These are phyloP conservation scores for Bufo gargarizans DNA, from an alignment of 2,113 vertebrate genomes.

Conservation along the genomic window DNA sequence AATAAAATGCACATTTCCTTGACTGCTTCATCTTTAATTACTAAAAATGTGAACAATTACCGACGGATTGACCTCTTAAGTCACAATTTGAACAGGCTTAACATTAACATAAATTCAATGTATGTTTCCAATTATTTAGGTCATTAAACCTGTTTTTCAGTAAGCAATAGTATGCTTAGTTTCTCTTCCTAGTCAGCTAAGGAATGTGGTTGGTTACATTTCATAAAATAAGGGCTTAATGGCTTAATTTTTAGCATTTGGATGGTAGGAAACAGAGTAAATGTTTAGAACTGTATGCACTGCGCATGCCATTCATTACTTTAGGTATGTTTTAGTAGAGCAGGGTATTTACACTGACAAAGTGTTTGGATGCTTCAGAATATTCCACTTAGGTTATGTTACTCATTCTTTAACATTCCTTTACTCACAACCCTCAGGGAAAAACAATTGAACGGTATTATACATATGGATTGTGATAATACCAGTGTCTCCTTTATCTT, in stretches of 20 bases:
- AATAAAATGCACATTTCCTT: conserved; percentile 67
- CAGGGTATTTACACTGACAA: conserved; percentile 15
- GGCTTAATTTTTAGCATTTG: conserved; percentile 53
- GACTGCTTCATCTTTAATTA: conserved; percentile 74
- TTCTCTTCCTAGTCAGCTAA: conserved; percentile 64
- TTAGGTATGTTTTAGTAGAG: not conserved
- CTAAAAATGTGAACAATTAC: conserved; percentile 76
- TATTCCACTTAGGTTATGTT: not conserved
- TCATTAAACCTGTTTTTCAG: conserved; percentile 74
- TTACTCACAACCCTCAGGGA: not conserved
- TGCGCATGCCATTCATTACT: not conserved
- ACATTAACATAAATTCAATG: conserved; percentile 75
- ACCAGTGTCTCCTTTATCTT: conserved; percentile 54
- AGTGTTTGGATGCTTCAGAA: not conserved
- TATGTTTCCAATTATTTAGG: conserved; percentile 80
- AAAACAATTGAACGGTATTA: conserved; percentile 24
- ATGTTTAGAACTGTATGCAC: conserved; percentile 10
- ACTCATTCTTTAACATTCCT: not conserved
- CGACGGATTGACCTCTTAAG: conserved; percentile 78
- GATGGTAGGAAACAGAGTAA: conserved; percentile 11
- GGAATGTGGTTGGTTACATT: conserved; percentile 66
- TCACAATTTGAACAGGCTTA: conserved; percentile 76
- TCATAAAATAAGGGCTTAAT: conserved; percentile 59
- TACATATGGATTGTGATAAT: conserved; percentile 31
- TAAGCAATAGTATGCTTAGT: conserved; percentile 68